Conservation (phyloP, 2,888 invertebrate species). For the Nemoura dubitans region DNA sequence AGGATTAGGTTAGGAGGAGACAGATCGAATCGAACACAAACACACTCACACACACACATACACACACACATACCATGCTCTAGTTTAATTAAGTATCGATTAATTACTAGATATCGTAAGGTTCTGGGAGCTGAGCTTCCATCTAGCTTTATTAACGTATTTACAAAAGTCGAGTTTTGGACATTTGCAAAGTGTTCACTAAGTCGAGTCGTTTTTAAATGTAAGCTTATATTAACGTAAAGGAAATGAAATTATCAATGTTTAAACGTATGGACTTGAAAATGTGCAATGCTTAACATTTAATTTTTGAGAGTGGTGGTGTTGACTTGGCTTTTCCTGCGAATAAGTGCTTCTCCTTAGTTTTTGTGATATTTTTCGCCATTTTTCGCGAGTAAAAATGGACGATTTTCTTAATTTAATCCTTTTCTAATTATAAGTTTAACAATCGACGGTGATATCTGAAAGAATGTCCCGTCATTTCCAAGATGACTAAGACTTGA, state of each 20-base stretch:
- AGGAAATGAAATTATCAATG: slow-evolving; percentile 35
- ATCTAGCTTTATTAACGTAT: slow-evolving; percentile 48
- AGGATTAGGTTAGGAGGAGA: background rate
- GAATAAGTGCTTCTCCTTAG: background rate
- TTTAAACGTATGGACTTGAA: slow-evolving; percentile 13
- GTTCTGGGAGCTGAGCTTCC: slow-evolving; percentile 50
- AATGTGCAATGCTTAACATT: slow-evolving; percentile 42
- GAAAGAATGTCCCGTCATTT: background rate
- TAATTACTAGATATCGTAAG: slow-evolving; percentile 7
- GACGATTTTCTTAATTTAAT: background rate
- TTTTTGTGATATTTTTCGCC: slow-evolving; percentile 29
- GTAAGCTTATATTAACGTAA: slow-evolving; percentile 23
- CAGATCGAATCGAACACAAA: background rate
- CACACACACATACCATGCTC: slow-evolving; percentile 19
- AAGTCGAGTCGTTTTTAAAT: slow-evolving; percentile 44
- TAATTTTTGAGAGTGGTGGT: background rate
- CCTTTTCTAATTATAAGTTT: background rate
- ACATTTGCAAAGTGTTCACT: slow-evolving; percentile 50
- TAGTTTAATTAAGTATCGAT: slow-evolving; percentile 22
- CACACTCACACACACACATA: too few relatives aligned
- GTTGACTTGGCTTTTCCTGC: background rate
- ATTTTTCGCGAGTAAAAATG: background rate
- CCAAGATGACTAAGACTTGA: slow-evolving; percentile 25
- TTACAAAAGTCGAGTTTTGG: slow-evolving; percentile 42
- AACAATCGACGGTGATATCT: background rate